A percentile compares a stretch with the other conserved stretches of the same genome.
Evolutionary conservation across 2,113 vertebrate genomes (phyloP).

Genomic region (Callocephalon fimbriatum): DNA sequence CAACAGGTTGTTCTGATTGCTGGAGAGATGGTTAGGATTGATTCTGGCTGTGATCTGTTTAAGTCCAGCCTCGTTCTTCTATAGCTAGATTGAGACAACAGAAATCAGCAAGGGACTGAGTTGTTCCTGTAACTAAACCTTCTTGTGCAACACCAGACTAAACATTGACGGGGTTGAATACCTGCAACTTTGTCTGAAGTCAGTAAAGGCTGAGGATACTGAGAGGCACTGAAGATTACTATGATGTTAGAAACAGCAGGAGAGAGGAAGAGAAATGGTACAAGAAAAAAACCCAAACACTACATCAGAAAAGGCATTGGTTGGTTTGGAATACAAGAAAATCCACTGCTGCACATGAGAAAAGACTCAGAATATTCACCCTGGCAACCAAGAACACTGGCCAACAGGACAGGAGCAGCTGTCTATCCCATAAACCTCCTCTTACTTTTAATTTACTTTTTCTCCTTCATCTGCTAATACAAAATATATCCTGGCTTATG

Average conservation of each 20-base stretch:
- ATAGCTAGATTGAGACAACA: constrained; percentile 20
- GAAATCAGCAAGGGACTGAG: constrained; percentile 9
- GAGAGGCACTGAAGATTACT: background rate
- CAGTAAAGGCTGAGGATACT: background rate
- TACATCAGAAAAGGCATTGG: background rate
- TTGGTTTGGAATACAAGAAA: background rate
- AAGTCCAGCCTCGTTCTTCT: background rate
- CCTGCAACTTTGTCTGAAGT: background rate
- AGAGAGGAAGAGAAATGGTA: background rate
- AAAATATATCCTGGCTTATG: background rate
- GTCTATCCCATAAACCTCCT: background rate
- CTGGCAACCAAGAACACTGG: background rate
- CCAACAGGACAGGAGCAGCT: background rate
- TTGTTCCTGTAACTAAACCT: background rate
- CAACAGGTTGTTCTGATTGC: constrained; percentile 57
- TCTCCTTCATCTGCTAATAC: background rate
- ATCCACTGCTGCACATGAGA: background rate
- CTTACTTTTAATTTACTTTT: constrained; percentile 13
- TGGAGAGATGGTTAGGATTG: constrained; percentile 32
- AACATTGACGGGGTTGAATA: background rate
- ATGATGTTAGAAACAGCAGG: background rate
- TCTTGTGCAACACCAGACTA: background rate
- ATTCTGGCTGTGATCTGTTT: constrained; percentile 18
- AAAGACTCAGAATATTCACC: background rate
- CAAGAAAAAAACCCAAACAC: background rate